Evolutionary conservation across 2,113 vertebrate genomes (phyloP).

Genomic region (Cochlearius cochlearius): DNA sequence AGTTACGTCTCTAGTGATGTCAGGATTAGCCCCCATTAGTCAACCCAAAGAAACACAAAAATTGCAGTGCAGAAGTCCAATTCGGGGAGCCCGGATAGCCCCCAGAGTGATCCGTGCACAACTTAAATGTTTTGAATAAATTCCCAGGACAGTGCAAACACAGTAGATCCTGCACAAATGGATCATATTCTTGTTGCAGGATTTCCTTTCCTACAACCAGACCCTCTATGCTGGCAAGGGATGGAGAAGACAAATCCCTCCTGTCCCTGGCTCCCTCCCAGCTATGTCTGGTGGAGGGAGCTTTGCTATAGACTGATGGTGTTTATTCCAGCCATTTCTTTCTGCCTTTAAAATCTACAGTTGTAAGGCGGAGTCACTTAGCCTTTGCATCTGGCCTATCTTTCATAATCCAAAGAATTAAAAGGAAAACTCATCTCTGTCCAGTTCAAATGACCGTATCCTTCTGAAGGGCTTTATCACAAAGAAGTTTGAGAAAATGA

Average conservation of each 20-base stretch:
- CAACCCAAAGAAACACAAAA: not conserved
- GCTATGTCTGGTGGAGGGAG: not conserved
- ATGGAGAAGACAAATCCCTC: not conserved
- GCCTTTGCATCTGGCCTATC: not conserved
- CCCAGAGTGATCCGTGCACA: not conserved
- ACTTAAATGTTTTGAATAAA: not conserved
- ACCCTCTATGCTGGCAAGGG: not conserved
- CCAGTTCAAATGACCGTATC: not conserved
- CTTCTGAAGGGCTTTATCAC: not conserved
- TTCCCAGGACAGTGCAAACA: not conserved
- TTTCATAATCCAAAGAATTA: not conserved
- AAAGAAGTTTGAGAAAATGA: not conserved
- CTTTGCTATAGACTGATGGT: accelerated
- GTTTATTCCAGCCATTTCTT: not conserved
- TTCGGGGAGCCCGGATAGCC: not conserved
- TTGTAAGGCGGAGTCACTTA: not conserved
- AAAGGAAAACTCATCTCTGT: not conserved
- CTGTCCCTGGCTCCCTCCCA: not conserved
- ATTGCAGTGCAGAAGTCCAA: not conserved
- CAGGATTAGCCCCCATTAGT: not conserved
- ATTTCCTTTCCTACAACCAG: not conserved
- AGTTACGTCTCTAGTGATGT: not conserved
- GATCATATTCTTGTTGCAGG: not conserved
- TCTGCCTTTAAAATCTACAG: not conserved
- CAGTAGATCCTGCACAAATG: not conserved